phyloP scores from a whole-genome alignment of 2,888 invertebrate species.

The Harmothoe impar region DNA sequence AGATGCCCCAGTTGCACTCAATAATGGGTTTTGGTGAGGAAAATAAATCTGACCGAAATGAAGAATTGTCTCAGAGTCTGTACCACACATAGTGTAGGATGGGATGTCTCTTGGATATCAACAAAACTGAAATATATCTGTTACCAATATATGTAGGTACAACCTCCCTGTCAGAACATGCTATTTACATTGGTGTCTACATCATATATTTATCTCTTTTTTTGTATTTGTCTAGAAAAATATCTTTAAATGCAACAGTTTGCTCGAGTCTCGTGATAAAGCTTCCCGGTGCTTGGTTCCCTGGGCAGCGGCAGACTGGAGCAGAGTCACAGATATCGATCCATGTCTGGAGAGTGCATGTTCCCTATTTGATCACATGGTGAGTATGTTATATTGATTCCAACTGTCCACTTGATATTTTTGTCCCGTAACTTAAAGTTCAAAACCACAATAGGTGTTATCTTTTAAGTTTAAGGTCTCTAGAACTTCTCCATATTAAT shows the following conservation, averaged over 20 bases:
- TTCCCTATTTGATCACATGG: neutral
- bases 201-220: neutral
- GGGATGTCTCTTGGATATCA: neutral
- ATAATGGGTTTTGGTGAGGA: too few relatives aligned
- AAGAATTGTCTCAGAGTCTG: too few relatives aligned
- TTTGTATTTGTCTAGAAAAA: slow-evolving; percentile 33
- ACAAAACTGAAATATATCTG: too few relatives aligned
- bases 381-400: neutral
- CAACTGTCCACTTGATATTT: neutral
- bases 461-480: neutral
- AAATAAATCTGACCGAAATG: too few relatives aligned
- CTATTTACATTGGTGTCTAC: slow-evolving; percentile 13
- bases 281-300: neutral
- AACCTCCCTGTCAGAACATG: neutral
- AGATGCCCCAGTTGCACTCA: too few relatives aligned
- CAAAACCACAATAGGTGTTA: neutral
- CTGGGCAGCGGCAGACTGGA: neutral
- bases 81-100: neutral
- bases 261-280: neutral
- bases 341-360: neutral
- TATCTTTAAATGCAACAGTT: slow-evolving; percentile 35
- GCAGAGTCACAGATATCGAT: neutral
- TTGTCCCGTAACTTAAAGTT: neutral
- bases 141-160: too few relatives aligned
- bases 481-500: neutral